Base-by-base conservation (phyloP, 2,113 vertebrate species). In the Bothrops jararaca region DNA sequence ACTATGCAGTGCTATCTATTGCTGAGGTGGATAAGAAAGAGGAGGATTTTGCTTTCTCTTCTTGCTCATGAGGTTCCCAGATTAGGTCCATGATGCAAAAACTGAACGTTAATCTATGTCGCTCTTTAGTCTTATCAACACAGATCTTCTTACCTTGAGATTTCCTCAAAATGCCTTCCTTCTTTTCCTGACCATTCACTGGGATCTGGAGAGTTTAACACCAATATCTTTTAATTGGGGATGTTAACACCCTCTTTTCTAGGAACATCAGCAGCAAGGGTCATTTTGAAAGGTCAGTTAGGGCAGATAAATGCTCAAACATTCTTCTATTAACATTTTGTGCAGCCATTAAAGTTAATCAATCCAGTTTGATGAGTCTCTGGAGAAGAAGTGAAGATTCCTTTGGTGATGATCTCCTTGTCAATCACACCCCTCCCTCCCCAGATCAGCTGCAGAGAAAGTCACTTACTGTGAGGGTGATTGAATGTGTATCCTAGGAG, bases 401-500 rank as follows among this genome's bases (percentile, higher is more conserved):
- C 22, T 95, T 3, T 58, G 56, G 74, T 64, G 91, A 86, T 86
- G 86, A 92, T 86, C 64, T 85, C 89, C 91, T 86, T 91, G 91
- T 89, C 86, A 89, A 85, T 91, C 56, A 34, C 6, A 20, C 34
- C 18, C 18, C 29, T n/a, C 69, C 34, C 18, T 9, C 7, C 34
- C 18, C 34, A 80, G 39, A 22, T 89, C 0, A 2, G 86, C 58
- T 74, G 88, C 39, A 93, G 88, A 10, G 42, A 48, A 0, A 0
- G 34, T 3, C 34, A 42, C 54, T 15, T 8, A 1, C 29, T 0
- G 80, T 18, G 85, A 9, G 89, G 86, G 5, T 45, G 90, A 93
- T 0, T 0, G 53, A 54, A 23, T 15, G 8, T 64, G 80, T 86
- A 90, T 48, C 53, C 20, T 42, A 57, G 54, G 52, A 86, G 74